Evolutionary conservation across 2,888 invertebrate genomes (phyloP), one percentile per base, ranked within the genome.

Genomic region (Hyposoter didymator): DNA sequence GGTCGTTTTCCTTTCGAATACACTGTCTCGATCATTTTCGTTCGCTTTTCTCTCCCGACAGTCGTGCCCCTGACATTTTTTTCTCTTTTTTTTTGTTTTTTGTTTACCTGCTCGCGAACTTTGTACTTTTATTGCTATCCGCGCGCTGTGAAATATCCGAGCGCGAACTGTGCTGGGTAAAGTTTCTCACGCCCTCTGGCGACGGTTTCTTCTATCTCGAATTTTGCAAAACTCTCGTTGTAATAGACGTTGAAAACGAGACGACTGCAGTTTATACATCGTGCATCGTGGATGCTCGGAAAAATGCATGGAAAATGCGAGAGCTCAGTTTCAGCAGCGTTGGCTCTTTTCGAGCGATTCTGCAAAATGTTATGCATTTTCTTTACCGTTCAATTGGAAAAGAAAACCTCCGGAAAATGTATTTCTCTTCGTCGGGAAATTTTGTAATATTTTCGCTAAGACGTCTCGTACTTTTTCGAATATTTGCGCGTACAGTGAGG

Each of bases 41-140:
- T 32, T 28, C 45, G 47, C 32, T 62, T 45, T 78, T 59, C 39
- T 45, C 45, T n/a, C 28, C 49, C n/a, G 14, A 69, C 22, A 32
- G n/a, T 12, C 78, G n/a, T 43, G 4, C 39, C 43, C 14, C 59
- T 43, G 79, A 66, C 43, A 55, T 52, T 14, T 66, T 52, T 52
- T 80, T 28, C 35, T 78, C 28, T 17, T 7, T 28, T 39, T 19
- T 1, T 66, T 47, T 35, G 45, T 22, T 28, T 28, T 72, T 52
- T 49, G 45, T 80, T 55, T 45, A 52, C 43, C 66, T 5, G 49
- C 45, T 52, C 66, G 80, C 52, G 66, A 64, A n/a, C 43, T 49
- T 73, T 39, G 73, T 49, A 43, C 72, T 80, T 73, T 73, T 80
- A 55, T 80, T 73, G 66, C 73, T 73, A 80, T 80, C 62, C 62